Percentiles rank a stretch among this genome's conserved stretches.
phyloP scores from a whole-genome alignment of 2,888 invertebrate genomes.

The Biston stratarius region DNA sequence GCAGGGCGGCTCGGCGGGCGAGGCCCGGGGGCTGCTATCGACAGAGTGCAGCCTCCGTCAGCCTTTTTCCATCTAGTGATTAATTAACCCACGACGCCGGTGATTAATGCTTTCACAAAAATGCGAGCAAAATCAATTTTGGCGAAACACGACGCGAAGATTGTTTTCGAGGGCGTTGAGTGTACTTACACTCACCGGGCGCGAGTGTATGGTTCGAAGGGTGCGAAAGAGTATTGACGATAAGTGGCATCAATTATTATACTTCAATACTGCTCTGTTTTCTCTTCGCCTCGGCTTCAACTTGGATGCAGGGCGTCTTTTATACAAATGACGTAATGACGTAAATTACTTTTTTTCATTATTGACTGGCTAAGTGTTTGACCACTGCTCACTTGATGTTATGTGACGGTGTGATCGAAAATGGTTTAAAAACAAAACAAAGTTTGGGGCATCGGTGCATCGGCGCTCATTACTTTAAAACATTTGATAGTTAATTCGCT shows the following conservation, averaged over 20 bases:
- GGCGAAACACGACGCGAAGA: slow-evolving; percentile 37
- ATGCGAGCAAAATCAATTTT: slow-evolving; percentile 63
- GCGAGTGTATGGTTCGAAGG: neutral
- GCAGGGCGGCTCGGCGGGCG: slow-evolving; percentile 8
- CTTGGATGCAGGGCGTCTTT: too few relatives aligned
- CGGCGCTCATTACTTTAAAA: too few relatives aligned
- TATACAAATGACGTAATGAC: too few relatives aligned
- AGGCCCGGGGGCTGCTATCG: slow-evolving; percentile 57
- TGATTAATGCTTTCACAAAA: slow-evolving; percentile 70
- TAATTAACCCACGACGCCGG: slow-evolving; percentile 65
- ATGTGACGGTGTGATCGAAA: too few relatives aligned
- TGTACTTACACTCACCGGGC: neutral
- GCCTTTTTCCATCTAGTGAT: slow-evolving; percentile 67
- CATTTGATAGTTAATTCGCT: too few relatives aligned
- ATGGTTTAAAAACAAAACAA: too few relatives aligned
- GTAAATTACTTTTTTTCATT: too few relatives aligned
- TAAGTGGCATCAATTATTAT: neutral
- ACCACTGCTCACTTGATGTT: too few relatives aligned
- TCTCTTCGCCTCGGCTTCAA: too few relatives aligned
- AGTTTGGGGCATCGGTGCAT: too few relatives aligned
- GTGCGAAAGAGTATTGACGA: neutral
- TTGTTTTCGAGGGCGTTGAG: slow-evolving; percentile 30
- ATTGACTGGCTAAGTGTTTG: too few relatives aligned
- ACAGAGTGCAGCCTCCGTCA: slow-evolving; percentile 57
- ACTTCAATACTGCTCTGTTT: neutral